Evolutionary conservation across 2,797 vertebrate species (phyloP).

Genomic region (Rhynchotus rufescens): DNA sequence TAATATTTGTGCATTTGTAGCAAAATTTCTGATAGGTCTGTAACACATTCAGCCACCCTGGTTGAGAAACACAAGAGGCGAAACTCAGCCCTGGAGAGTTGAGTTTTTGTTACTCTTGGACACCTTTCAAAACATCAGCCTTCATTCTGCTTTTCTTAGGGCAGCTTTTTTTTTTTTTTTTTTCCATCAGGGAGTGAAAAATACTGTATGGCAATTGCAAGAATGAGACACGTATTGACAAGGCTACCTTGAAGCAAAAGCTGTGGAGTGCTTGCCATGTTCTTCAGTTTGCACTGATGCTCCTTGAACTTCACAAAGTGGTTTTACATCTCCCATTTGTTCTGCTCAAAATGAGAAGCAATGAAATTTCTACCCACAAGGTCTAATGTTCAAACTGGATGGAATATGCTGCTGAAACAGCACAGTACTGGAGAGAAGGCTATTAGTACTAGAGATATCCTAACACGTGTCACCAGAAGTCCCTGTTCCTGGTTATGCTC

Average conservation of each 20-base stretch:
- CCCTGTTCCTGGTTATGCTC: not conserved
- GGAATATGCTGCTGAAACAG: not conserved
- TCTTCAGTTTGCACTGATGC: not conserved
- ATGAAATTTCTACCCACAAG: not conserved
- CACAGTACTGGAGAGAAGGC: not conserved
- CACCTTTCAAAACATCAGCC: conserved; percentile 78
- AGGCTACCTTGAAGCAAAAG: conserved; percentile 33
- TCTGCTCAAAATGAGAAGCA: not conserved
- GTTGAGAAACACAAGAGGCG: conserved; percentile 77
- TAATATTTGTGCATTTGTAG: conserved; percentile 80
- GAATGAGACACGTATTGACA: not conserved
- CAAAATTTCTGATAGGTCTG: conserved; percentile 72
- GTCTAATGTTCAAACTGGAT: not conserved
- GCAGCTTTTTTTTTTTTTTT: conserved; percentile 58
- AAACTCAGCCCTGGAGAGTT: conserved; percentile 76
- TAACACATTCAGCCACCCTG: conserved; percentile 78
- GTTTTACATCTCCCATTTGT: not conserved
- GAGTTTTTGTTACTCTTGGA: conserved; percentile 83
- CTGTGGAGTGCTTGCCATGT: not conserved
- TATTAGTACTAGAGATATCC: not conserved
- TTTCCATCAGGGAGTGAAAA: conserved; percentile 72
- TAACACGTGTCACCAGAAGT: not conserved
- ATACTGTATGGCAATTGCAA: conserved; percentile 56
- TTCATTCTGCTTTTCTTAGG: conserved; percentile 73
- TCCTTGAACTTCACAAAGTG: not conserved